Evolutionary conservation across 1,140 invertebrate species (phyloP).

Genomic region (Tetragonula clypearis): DNA sequence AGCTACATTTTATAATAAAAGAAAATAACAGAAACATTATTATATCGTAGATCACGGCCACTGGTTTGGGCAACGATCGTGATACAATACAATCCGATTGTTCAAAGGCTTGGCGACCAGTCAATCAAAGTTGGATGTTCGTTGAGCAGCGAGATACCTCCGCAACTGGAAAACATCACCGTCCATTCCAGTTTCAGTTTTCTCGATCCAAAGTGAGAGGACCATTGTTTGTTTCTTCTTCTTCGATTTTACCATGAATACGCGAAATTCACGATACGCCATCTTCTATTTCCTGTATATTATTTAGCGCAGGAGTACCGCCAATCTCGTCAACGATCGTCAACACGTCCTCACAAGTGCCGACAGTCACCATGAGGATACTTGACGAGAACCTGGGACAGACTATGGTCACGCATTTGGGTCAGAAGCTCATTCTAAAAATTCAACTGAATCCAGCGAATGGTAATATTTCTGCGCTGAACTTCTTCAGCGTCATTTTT

Average conservation of each 20-base stretch:
- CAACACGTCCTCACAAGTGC: conserved; percentile 70
- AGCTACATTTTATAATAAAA: neutral
- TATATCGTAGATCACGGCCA: conserved; percentile 69
- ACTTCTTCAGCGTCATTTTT: too few species aligned
- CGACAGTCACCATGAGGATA: conserved; percentile 73
- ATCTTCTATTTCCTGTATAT: neutral
- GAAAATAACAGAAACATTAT: neutral
- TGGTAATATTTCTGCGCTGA: conserved; percentile 65
- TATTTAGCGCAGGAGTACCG: conserved; percentile 73
- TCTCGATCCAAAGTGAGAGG: conserved; percentile 75
- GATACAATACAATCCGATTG: conserved; percentile 84
- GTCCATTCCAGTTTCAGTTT: conserved; percentile 77
- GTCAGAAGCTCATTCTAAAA: conserved; percentile 78
- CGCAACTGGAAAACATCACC: conserved; percentile 76
- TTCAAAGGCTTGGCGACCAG: conserved; percentile 83
- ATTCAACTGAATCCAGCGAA: conserved; percentile 77
- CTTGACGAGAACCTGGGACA: conserved; percentile 66
- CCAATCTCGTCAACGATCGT: conserved; percentile 71
- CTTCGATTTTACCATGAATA: neutral
- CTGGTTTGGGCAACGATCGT: conserved; percentile 82
- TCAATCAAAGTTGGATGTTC: conserved; percentile 83
- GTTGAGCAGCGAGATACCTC: conserved; percentile 71
- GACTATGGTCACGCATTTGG: conserved; percentile 75
- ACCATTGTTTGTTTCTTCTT: neutral
- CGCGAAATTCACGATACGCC: neutral